Evolutionary conservation across 2,797 vertebrate species (phyloP).

Genomic region (Crax fasciolata): DNA sequence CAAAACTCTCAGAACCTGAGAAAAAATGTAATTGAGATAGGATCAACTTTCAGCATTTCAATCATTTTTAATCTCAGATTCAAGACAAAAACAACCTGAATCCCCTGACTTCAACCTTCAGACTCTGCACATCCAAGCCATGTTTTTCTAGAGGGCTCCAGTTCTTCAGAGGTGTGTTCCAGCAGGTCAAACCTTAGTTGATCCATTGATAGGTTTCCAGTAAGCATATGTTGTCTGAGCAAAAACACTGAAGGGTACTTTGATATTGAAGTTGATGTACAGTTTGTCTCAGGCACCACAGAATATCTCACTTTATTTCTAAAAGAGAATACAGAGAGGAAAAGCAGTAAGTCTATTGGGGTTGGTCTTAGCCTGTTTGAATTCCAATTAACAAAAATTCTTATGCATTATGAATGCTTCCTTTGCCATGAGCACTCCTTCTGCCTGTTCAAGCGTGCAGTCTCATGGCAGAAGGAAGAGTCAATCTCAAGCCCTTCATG

Average conservation of each 20-base stretch:
- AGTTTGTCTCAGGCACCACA: background rate
- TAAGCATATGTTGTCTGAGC: background rate
- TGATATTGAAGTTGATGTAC: accelerated
- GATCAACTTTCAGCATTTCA: background rate
- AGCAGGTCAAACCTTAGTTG: background rate
- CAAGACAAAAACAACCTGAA: background rate
- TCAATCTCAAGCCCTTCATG: background rate
- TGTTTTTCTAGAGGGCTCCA: background rate
- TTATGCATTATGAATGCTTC: background rate
- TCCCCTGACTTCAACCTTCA: background rate
- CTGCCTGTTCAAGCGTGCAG: accelerated
- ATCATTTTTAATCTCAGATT: background rate
- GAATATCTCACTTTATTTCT: background rate
- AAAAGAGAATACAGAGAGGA: background rate
- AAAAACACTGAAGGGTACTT: background rate
- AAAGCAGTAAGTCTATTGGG: background rate
- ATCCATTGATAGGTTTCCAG: background rate
- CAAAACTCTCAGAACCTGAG: background rate
- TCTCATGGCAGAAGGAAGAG: background rate
- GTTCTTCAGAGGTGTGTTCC: background rate
- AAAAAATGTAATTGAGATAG: background rate
- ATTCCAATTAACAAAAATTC: background rate
- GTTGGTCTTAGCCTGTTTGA: background rate
- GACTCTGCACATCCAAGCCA: background rate
- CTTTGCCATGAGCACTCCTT: background rate